Base-by-base conservation (phyloP, 2,888 invertebrate species). In the Ophioninae sp. region DNA sequence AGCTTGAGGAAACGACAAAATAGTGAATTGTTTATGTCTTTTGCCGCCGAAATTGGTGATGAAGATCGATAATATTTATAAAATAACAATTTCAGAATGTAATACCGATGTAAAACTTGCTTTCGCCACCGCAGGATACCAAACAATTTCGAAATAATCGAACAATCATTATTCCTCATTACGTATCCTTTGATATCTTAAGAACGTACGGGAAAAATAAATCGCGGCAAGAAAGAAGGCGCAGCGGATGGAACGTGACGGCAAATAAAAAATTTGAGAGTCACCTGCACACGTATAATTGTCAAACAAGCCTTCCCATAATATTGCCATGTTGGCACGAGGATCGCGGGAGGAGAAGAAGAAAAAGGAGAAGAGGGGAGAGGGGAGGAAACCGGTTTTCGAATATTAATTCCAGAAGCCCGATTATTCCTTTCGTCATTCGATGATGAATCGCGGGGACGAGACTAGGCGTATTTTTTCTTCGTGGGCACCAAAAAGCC, bases 381-480 rank as follows among this genome's bases (percentile, higher is more conserved):
- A n/a, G 64, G 10, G 80, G 73, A 56, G 50, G 68, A 67, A 88
- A 88, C 88, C 88, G 88, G 89, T 88, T 88, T 87, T 57, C 72
- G 81, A 86, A 86, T 87, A 84, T 83, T 73, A 87, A 89, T 86
- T 87, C 86, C 87, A 88, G 89, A 88, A 88, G 88, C 88, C 84
- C 83, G 85, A 83, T 83, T 85, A 85, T 50, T 82, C 74, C 79
- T 79, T 79, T 76, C 83, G 69, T 82, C 85, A 87, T 87, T 86
- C 77, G 84, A 86, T 77, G 83, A 85, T 82, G 85, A 85, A 82
- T 69, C 39, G 81, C 50, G 57, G 41, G 76, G 76, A 64, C 39
- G 50, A 62, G 68, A 50, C 21, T 56, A 30, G 72, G 30, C 39
- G 72, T 68, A 30, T 67, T 30, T 76, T 57, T 68, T 10, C 75